These are phyloP conservation scores for Salvelinus alpinus DNA, from an alignment of 2,113 vertebrate species.

Conservation along the genomic window DNA sequence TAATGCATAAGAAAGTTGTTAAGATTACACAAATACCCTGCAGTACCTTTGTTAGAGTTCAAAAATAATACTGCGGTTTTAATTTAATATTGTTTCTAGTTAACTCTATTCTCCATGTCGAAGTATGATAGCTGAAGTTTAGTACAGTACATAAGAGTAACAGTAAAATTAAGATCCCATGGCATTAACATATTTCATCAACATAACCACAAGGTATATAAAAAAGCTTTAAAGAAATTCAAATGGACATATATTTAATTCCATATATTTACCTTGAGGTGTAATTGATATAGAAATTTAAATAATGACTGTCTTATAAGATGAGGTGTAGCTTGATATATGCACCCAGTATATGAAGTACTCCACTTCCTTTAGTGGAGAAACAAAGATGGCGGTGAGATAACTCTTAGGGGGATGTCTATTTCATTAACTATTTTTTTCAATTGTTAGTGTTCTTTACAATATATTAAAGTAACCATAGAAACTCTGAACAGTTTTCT, in stretches of 20 bases:
- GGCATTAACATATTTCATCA: constrained; percentile 38
- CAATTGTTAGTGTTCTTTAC: constrained; percentile 66
- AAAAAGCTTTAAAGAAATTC: constrained; percentile 66
- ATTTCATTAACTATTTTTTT: constrained; percentile 59
- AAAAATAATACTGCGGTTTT: constrained; percentile 35
- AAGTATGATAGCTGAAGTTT: constrained; percentile 60
- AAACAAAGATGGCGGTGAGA: constrained; percentile 26
- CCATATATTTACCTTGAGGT: constrained; percentile 63
- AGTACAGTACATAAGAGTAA: constrained; percentile 64
- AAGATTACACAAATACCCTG: constrained; percentile 7
- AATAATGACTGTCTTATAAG: constrained; percentile 57
- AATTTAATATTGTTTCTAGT: constrained; percentile 6
- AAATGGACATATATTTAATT: constrained; percentile 53
- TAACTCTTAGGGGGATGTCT: constrained; percentile 45
- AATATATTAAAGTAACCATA: constrained; percentile 68
- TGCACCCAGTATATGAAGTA: constrained; percentile 21
- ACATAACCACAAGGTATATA: constrained; percentile 58
- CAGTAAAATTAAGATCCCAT: constrained; percentile 48
- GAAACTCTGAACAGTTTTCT: constrained; percentile 66
- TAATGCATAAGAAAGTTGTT: constrained; percentile 16
- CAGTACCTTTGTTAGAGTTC: background rate
- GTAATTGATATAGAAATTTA: constrained; percentile 59
- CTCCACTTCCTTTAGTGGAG: constrained; percentile 32
- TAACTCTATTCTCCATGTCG: constrained; percentile 7
- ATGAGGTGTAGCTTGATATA: constrained; percentile 63